Conservation (phyloP, 2,888 invertebrate species). For the Tetramorium bicarinatum region DNA sequence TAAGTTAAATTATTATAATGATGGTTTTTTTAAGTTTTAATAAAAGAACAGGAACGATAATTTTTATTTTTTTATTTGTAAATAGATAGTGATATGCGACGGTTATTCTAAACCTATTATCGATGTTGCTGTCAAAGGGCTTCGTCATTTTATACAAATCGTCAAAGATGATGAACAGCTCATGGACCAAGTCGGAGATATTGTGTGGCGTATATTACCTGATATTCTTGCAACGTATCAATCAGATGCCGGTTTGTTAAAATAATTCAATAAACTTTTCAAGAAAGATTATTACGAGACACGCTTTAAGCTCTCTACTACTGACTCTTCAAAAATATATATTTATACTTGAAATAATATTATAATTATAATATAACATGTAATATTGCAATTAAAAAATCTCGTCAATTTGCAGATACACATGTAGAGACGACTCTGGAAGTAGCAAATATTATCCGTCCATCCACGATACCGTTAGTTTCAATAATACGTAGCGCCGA, state of each 20-base stretch:
- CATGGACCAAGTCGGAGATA: constrained; percentile 60
- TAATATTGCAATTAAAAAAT: background rate
- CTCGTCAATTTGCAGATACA: constrained; percentile 54
- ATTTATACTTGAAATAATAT: background rate
- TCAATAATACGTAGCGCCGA: constrained; percentile 56
- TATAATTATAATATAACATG: background rate
- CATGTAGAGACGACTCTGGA: constrained; percentile 66
- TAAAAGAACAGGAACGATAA: background rate
- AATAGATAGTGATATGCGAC: constrained; percentile 57
- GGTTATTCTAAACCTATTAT: constrained; percentile 54
- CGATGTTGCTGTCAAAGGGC: constrained; percentile 68
- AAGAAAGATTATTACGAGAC: background rate
- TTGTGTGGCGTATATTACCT: constrained; percentile 72
- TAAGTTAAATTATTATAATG: background rate
- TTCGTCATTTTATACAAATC: constrained; percentile 58
- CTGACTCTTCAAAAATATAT: background rate
- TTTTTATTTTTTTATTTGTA: background rate
- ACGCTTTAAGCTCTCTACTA: background rate
- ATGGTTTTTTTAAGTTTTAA: background rate
- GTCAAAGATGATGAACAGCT: constrained; percentile 31
- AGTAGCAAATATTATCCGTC: constrained; percentile 60
- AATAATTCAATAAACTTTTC: background rate
- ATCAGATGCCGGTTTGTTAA: constrained; percentile 53
- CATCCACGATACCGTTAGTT: constrained; percentile 51
- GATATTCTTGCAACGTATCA: constrained; percentile 58